These are phyloP conservation scores for Nudaria mundana DNA, from an alignment of 2,888 invertebrate genomes.

Conservation along the genomic window DNA sequence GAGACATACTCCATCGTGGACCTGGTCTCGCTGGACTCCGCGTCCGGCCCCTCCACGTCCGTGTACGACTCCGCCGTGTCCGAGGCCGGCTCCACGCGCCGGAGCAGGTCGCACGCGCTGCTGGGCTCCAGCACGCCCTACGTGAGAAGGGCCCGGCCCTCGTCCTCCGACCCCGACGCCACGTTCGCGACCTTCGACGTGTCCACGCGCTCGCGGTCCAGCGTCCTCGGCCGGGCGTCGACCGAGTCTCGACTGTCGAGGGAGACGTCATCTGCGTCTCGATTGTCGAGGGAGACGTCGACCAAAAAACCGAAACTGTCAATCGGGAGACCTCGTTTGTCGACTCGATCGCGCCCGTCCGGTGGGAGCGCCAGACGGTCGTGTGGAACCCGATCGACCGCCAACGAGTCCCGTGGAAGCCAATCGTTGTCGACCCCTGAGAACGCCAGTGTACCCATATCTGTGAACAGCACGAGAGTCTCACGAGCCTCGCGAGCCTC, in stretches of 20 bases:
- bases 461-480: conserved; percentile 43
- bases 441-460: conserved; percentile 35
- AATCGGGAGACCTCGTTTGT: not conserved
- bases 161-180: conserved; percentile 17
- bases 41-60: conserved; percentile 40
- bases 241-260: not conserved
- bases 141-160: conserved; percentile 18
- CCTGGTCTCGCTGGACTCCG: conserved; percentile 56
- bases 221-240: not conserved
- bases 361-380: conserved; percentile 16
- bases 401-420: conserved; percentile 31
- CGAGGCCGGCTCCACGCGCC: conserved; percentile 38
- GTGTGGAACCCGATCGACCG: conserved; percentile 11
- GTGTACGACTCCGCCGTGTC: conserved; percentile 53
- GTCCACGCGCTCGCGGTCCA: not conserved
- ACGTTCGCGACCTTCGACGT: conserved; percentile 10
- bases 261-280: not conserved
- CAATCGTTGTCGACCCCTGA: conserved; percentile 48
- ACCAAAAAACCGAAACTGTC: not conserved
- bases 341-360: not conserved
- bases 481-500: conserved; percentile 47
- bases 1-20: conserved; percentile 69
- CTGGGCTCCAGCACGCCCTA: conserved; percentile 58
- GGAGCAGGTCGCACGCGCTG: conserved; percentile 35
- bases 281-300: not conserved